Conservation (phyloP, 2,797 vertebrate genomes). For the Enteromius viviparus region DNA sequence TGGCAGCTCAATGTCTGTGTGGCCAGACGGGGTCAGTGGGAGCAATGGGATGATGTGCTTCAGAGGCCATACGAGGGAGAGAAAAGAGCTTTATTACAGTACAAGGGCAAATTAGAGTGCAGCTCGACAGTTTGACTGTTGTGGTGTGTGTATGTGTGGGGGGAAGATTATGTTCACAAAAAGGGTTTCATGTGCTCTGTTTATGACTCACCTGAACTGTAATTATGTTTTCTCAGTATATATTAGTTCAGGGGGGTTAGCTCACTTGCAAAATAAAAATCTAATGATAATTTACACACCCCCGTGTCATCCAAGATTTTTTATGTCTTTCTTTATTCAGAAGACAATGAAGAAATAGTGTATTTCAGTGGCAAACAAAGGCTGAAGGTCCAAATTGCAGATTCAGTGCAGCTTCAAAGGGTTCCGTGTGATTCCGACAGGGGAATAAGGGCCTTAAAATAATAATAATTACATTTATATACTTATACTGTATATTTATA, state of each 20-base stretch:
- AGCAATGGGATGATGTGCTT: constrained; percentile 38
- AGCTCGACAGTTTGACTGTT: constrained; percentile 2
- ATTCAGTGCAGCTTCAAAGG: too few species aligned
- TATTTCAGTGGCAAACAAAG: too few species aligned
- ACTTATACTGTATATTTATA: background rate
- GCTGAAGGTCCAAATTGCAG: too few species aligned
- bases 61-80: constrained; percentile 7
- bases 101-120: constrained; percentile 28
- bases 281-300: too few species aligned
- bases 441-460: too few species aligned
- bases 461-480: too few species aligned
- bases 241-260: background rate
- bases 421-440: too few species aligned
- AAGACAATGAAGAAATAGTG: too few species aligned
- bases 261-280: too few species aligned
- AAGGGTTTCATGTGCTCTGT: constrained; percentile 1
- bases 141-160: background rate
- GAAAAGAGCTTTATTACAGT: constrained; percentile 19
- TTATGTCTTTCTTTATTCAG: too few species aligned
- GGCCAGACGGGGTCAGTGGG: constrained; percentile 43
- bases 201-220: background rate
- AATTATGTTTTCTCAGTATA: background rate
- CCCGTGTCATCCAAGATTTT: too few species aligned
- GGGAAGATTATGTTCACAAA: constrained; percentile 13
- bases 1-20: constrained; percentile 37